These are phyloP conservation scores for Neotragus pygmaeus DNA, from an alignment of 2,113 vertebrate species.

Conservation along the genomic window DNA sequence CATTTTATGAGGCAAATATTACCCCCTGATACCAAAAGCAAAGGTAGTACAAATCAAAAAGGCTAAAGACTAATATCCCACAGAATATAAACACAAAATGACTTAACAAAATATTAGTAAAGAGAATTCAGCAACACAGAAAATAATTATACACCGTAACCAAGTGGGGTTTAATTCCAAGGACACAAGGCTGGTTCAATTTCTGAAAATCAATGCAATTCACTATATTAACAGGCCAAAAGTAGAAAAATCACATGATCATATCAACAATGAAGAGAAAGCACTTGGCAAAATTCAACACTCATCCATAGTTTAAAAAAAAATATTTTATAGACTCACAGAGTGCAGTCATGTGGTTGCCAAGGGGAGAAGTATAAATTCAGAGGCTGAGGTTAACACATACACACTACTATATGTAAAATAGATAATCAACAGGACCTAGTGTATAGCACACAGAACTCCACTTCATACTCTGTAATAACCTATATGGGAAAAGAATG, in stretches of 20 bases:
- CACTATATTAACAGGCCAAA: not conserved
- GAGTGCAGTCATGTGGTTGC: not conserved
- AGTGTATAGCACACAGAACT: not conserved
- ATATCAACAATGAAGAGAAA: not conserved
- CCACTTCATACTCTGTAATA: not conserved
- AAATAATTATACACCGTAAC: not conserved
- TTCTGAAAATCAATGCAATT: not conserved
- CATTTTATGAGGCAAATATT: not conserved
- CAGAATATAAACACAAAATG: not conserved
- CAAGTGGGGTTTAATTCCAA: not conserved
- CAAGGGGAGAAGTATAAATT: not conserved
- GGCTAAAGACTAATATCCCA: not conserved
- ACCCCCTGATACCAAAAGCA: not conserved
- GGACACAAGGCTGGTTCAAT: not conserved
- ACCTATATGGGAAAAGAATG: not conserved
- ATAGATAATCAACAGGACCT: not conserved
- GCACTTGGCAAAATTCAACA: not conserved
- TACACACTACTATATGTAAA: not conserved
- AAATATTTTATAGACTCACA: not conserved
- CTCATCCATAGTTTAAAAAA: not conserved
- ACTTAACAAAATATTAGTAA: not conserved
- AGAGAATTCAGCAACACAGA: not conserved
- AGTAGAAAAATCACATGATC: not conserved
- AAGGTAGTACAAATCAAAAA: not conserved
- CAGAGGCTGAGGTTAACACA: not conserved